Conservation (phyloP, 2,113 vertebrate genomes). For the Phodopus roborovskii region DNA sequence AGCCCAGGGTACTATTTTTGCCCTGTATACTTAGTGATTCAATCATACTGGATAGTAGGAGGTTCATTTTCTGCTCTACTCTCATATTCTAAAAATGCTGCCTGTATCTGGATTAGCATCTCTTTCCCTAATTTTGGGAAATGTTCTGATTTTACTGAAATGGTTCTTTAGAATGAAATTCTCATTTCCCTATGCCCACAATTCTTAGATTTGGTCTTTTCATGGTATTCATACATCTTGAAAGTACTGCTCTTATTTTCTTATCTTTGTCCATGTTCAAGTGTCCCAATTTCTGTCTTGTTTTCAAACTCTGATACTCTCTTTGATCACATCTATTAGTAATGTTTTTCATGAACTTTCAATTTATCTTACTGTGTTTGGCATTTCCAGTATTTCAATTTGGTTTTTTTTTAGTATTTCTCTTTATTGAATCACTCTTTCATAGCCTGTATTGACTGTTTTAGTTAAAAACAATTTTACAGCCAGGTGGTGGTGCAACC, state of each 20-base stretch:
- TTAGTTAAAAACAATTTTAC: neutral
- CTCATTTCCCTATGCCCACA: neutral
- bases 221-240: neutral
- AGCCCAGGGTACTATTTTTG: neutral
- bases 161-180: neutral
- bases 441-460: neutral
- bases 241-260: neutral
- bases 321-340: neutral
- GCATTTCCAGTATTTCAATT: neutral
- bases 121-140: neutral
- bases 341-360: neutral
- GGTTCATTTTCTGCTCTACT: neutral
- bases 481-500: no score
- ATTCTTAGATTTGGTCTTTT: neutral
- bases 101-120: neutral
- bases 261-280: neutral
- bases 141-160: neutral
- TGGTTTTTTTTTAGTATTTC: neutral
- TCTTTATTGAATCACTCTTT: neutral
- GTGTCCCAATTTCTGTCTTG: neutral
- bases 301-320: neutral
- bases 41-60: neutral
- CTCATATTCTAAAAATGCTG: neutral
- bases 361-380: neutral
- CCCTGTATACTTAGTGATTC: neutral